Percentiles rank a stretch among this genome's conserved stretches.
Conservation (phyloP, 1,140 invertebrate species). For the Amyelois transitella region DNA sequence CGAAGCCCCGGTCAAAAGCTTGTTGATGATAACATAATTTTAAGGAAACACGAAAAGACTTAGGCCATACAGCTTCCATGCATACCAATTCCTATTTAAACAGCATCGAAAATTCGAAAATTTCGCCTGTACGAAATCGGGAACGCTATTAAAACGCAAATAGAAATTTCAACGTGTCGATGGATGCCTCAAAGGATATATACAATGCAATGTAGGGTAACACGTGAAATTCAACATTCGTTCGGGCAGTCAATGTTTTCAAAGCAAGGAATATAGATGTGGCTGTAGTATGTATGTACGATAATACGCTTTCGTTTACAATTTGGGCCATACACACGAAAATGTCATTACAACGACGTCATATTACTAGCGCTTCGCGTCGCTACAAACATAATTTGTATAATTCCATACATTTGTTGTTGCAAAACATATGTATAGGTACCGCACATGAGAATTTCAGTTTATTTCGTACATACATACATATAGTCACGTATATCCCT, state of each 20-base stretch:
- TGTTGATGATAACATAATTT: too few species aligned
- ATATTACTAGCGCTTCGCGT: background rate
- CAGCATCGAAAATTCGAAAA: background rate
- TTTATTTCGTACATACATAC: too few species aligned
- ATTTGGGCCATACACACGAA: background rate
- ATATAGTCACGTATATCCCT: too few species aligned
- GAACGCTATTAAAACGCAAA: constrained; percentile 13
- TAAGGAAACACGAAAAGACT: too few species aligned
- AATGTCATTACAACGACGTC: background rate
- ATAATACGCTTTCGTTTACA: background rate
- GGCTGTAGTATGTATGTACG: too few species aligned
- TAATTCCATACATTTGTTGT: background rate
- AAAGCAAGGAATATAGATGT: constrained; percentile 38
- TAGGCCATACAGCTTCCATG: constrained; percentile 25
- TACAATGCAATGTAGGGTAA: constrained; percentile 20
- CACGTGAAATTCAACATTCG: constrained; percentile 38
- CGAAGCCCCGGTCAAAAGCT: too few species aligned
- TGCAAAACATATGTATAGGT: background rate
- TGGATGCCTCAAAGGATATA: constrained; percentile 12
- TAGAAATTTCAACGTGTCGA: constrained; percentile 3
- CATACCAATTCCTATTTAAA: constrained; percentile 21
- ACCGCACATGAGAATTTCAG: too few species aligned
- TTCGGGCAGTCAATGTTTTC: constrained; percentile 35
- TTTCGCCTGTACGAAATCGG: background rate
- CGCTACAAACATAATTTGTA: background rate